Evolutionary conservation across 2,113 vertebrate genomes (phyloP).

Genomic region (Panthera tigris): DNA sequence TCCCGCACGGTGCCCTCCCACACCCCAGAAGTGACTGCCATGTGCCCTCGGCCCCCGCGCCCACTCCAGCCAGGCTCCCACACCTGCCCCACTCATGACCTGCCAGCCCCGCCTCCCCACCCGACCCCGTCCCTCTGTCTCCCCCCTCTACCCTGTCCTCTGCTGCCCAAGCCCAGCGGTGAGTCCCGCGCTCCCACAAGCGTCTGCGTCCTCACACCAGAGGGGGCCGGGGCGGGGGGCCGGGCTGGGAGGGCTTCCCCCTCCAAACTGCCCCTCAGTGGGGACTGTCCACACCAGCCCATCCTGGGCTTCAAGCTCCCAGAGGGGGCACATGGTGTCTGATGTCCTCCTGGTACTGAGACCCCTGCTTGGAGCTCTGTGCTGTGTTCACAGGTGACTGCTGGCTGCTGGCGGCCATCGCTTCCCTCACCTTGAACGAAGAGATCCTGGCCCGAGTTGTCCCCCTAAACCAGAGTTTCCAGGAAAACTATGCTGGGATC

Average conservation of each 20-base stretch:
- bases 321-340: not conserved
- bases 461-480: constrained; percentile 88
- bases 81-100: not conserved
- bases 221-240: not conserved
- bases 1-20: not conserved
- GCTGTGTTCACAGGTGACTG: constrained; percentile 86
- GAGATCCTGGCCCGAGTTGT: constrained; percentile 88
- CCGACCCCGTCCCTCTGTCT: rapidly evolving
- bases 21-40: not conserved
- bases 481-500: constrained; percentile 90
- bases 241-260: not conserved
- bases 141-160: not conserved
- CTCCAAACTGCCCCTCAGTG: not conserved
- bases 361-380: not conserved
- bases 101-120: not conserved
- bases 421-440: constrained; percentile 89
- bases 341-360: not conserved
- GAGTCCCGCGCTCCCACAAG: not conserved
- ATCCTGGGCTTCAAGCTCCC: not conserved
- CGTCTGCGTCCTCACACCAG: rapidly evolving
- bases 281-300: too few species aligned
- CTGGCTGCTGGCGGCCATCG: constrained; percentile 93
- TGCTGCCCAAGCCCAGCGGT: not conserved
- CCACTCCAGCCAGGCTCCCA: not conserved
- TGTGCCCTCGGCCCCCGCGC: not conserved